phyloP scores from a whole-genome alignment of 2,113 vertebrate genomes.

The Lonchura striata region DNA sequence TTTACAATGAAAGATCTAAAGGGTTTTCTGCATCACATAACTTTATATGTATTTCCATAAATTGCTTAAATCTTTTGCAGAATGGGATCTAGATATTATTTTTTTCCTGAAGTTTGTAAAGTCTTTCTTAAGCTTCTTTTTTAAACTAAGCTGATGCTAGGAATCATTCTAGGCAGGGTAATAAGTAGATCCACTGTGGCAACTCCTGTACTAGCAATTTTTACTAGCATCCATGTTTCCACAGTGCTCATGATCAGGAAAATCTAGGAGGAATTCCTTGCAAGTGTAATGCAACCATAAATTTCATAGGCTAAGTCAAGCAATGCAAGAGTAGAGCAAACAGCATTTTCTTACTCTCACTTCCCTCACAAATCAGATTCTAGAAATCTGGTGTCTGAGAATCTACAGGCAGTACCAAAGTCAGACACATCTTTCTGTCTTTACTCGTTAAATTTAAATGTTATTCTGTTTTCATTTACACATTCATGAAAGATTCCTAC shows the following conservation, averaged over 20 bases:
- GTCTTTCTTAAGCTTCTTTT: not conserved
- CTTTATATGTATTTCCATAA: not conserved
- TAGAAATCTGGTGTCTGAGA: not conserved
- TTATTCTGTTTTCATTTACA: not conserved
- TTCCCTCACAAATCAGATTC: not conserved
- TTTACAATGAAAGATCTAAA: not conserved
- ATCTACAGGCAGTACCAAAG: not conserved
- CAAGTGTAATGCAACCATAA: not conserved
- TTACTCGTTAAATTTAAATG: not conserved
- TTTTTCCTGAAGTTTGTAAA: not conserved
- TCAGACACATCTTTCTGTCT: not conserved
- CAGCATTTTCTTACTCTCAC: not conserved
- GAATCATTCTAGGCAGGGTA: not conserved
- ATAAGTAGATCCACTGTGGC: not conserved
- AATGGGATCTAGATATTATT: not conserved
- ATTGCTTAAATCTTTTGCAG: not conserved
- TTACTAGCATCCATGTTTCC: not conserved
- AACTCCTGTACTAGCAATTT: not conserved
- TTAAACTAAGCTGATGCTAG: not conserved
- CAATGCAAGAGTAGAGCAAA: not conserved
- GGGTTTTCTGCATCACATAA: not conserved
- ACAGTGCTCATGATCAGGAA: not conserved
- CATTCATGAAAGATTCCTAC: not conserved
- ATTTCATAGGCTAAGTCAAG: not conserved
- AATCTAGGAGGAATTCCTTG: not conserved